Evolutionary conservation across 2,113 vertebrate species (phyloP).

Genomic region (Phrynosoma blainvillii): DNA sequence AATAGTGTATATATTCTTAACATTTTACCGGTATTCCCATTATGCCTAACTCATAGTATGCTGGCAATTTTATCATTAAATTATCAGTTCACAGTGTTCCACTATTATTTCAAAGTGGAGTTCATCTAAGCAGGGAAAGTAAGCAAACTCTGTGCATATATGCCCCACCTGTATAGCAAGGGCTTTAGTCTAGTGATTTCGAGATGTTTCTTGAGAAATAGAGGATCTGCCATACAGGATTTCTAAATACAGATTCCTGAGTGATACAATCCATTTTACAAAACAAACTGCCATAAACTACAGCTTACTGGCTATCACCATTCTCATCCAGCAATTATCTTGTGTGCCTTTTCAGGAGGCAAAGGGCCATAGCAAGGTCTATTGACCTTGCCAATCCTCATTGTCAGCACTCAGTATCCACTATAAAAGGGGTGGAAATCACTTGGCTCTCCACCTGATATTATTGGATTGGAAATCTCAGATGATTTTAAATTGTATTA

Average conservation of each 20-base stretch:
- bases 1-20: conserved; percentile 38
- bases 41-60: background rate
- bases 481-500: no score
- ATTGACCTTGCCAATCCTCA: background rate
- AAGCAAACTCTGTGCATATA: background rate
- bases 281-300: no score
- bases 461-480: no score
- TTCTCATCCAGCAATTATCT: background rate
- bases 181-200: background rate
- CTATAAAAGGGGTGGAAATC: no score
- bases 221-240: background rate
- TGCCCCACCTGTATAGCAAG: background rate
- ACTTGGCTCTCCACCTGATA: no score
- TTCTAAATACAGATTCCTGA: background rate
- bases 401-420: background rate
- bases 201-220: background rate
- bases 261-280: background rate
- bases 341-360: background rate
- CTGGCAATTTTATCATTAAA: background rate
- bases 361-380: background rate
- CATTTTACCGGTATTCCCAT: background rate
- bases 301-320: background rate
- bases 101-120: background rate
- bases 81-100: background rate
- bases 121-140: background rate